Base-by-base conservation (phyloP, 2,888 invertebrate species). In the Melipona bicolor region DNA sequence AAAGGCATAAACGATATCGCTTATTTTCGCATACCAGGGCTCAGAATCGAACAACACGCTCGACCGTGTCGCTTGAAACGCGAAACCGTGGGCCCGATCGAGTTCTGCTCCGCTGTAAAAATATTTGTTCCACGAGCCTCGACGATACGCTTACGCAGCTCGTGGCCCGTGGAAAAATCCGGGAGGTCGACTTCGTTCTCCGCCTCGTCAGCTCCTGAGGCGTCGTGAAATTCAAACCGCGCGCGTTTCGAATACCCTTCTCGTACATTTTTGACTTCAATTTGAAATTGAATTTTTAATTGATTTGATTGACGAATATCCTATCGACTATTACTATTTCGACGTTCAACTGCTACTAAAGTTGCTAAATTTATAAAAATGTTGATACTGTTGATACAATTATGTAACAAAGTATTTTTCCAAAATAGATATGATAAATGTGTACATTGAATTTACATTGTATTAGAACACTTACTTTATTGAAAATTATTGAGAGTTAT, bases 121-220 rank as follows among this genome's bases (percentile, higher is more conserved):
- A 91, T 90, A 91, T 87, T 89, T 88, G 83, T 87, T 87, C 79
- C 21, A 77, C 74, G 74, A 69, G 52, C 13, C 69, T 21, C 21
- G 17, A 19, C 64, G 62, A 62, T 75, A 69, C 80, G 61, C 52
- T 69, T 56, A 59, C 62, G 69, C 52, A 64, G 19, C 50, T 5
- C 49, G 9, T 6, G 15, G 49, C 24, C 76, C 2, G 67, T n/a
- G 70, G 56, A 70, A 73, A 54, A n/a, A 50, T 62, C 69, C 36
- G 9, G 27, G 74, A 27, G 3, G 36, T 36, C 36, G 36, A 32
- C 9, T 19, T 73, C 49, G 24, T 36, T 59, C 78, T 36, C 11
- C 17, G 17, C 52, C 21, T 15, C 27, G 67, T 76, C 50, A 65
- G 79, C 62, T 43, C 0, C 27, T 5, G 3, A 13, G 21, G 52